These are phyloP conservation scores for Machaerirhynchus nigripectus DNA, from an alignment of 2,113 vertebrate genomes.

Conservation along the genomic window DNA sequence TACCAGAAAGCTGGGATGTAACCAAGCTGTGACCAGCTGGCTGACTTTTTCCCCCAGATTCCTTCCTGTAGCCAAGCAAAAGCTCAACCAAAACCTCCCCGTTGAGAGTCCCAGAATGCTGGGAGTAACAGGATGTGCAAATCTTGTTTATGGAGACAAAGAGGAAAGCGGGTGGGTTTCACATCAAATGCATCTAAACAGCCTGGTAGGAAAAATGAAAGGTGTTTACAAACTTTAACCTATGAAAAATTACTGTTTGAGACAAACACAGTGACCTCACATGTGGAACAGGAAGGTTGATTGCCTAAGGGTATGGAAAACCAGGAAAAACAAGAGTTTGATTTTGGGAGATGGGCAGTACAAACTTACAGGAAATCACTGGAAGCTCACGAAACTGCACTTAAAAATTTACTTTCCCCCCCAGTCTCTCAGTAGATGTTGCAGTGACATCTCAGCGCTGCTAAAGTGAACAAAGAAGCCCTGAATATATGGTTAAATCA, in stretches of 20 bases:
- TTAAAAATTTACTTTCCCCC: background rate
- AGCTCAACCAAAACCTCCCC: background rate
- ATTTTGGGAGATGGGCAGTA: background rate
- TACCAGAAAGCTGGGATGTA: background rate
- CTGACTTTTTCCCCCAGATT: background rate
- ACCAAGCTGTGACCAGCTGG: background rate
- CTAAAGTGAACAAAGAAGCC: constrained; percentile 5
- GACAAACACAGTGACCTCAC: background rate
- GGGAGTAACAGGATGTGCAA: background rate
- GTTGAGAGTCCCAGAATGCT: background rate
- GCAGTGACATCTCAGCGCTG: background rate
- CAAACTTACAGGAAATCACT: background rate
- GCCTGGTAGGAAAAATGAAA: background rate
- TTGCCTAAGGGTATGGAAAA: background rate
- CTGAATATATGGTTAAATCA: constrained; percentile 9
- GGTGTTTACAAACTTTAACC: background rate
- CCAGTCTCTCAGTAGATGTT: background rate
- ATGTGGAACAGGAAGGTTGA: background rate
- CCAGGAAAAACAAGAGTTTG: background rate
- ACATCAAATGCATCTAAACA: background rate
- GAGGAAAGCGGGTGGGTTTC: background rate
- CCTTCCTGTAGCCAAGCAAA: background rate
- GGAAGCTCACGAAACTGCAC: background rate
- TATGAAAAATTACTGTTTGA: background rate
- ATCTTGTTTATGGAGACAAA: background rate